Evolutionary conservation across 2,888 invertebrate genomes (phyloP).

Genomic region (Agelastica alni): DNA sequence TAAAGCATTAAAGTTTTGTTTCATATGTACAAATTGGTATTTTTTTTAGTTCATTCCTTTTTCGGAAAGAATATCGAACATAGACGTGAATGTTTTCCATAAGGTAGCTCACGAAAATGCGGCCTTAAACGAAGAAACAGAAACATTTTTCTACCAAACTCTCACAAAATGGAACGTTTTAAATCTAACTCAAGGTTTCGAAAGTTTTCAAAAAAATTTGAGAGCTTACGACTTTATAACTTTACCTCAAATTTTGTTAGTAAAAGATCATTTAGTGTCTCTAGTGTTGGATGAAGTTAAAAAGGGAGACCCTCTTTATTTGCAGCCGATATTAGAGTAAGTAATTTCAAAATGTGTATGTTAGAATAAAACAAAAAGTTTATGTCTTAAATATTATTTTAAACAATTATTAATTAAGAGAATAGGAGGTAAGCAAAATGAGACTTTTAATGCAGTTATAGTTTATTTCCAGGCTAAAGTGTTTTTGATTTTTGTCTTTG

Average conservation of each 20-base stretch:
- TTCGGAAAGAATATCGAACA: slow-evolving; percentile 81
- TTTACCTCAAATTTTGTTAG: slow-evolving; percentile 81
- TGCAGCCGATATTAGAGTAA: slow-evolving; percentile 87
- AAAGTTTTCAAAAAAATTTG: slow-evolving; percentile 75
- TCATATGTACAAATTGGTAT: background rate
- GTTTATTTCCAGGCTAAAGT: no score
- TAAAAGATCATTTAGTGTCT: slow-evolving; percentile 76
- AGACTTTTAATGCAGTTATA: no score
- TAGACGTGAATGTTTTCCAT: slow-evolving; percentile 87
- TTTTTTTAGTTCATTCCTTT: slow-evolving; percentile 80
- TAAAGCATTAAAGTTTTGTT: no score
- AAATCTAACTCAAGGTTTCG: slow-evolving; percentile 83
- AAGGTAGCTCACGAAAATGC: slow-evolving; percentile 79
- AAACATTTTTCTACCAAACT: slow-evolving; percentile 81
- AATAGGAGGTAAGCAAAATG: no score
- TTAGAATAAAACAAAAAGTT: no score
- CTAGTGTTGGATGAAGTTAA: slow-evolving; percentile 74
- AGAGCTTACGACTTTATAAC: slow-evolving; percentile 69
- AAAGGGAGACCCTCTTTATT: slow-evolving; percentile 70
- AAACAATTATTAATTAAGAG: no score
- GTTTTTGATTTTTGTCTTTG: no score
- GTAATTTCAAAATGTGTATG: no score
- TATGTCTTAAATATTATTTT: no score
- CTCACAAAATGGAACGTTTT: slow-evolving; percentile 88
- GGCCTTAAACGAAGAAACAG: slow-evolving; percentile 67